Evolutionary conservation across 2,797 vertebrate genomes (phyloP), one percentile per base, ranked within the genome.

Genomic region (Petrocephalus schoutedeni): DNA sequence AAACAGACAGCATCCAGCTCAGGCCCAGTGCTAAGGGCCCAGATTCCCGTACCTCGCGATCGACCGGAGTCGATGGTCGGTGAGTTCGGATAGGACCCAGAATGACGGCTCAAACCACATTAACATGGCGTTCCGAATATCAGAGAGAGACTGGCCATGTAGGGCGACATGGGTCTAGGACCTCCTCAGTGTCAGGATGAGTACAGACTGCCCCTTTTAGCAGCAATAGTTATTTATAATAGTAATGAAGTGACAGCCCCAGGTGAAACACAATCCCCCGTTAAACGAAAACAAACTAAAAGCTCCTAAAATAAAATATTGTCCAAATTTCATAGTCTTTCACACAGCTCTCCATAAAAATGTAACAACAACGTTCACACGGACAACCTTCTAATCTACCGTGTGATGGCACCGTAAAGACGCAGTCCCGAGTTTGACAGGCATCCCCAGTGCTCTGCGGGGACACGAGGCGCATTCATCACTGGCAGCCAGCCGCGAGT

Each of bases 101-200:
- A 91, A 92, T 88, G 85, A 92, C 92, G 90, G 89, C 92, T 93
- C 91, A 90, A 93, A 90, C 88, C 91, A 89, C 86, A 92, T 91
- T 93, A 93, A 71, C 64, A 93, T 92, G 93, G 90, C 61, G 90
- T 80, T 28, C 87, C 90, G 90, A 92, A 90, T 91, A 91, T 84
- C 91, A 90, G 91, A 89, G 90, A 67, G 41, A 93, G 93, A 93
- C 92, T 86, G 91, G 94, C 90, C 90, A 89, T 86, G 0, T n/a
- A 89, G 91, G 86, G 64, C 10, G 88, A 92, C 91, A 92, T 92
- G 91, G 90, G 92, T 93, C 91, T 87, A 85, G 51, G 86, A 90
- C 91, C 88, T 88, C 45, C 88, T 87, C n/a, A 88, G 87, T 10
- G 86, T 89, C 89, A 5, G 88, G 14, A 57, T 59, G 86, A 85